Conservation (phyloP, 1,140 invertebrate genomes). For the Theocolax elegans region DNA sequence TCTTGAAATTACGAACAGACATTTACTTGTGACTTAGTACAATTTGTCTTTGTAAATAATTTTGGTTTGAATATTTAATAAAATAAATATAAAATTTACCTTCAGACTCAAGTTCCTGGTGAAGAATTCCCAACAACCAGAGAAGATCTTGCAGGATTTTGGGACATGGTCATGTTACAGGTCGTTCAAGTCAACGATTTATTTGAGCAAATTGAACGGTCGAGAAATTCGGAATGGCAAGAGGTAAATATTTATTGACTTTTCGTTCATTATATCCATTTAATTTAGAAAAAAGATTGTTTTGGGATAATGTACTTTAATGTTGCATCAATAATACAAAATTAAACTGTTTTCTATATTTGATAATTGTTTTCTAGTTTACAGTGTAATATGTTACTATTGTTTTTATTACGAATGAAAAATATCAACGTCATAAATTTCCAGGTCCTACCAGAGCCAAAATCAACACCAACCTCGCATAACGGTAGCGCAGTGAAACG, state of each 20-base stretch:
- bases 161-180: slow-evolving; percentile 96
- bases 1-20: no score
- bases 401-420: no score
- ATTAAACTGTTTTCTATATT: neutral
- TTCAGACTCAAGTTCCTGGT: slow-evolving; percentile 74
- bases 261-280: neutral
- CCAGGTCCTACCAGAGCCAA: slow-evolving; percentile 51
- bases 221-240: slow-evolving; percentile 81
- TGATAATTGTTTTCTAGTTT: slow-evolving; percentile 3
- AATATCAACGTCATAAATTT: no score
- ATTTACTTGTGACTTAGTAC: no score
- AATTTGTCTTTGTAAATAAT: no score
- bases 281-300: neutral
- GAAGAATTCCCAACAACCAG: slow-evolving; percentile 89
- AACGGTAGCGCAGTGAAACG: slow-evolving; percentile 56
- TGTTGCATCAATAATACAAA: neutral
- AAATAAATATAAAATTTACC: slow-evolving; percentile 40
- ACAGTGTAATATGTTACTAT: neutral
- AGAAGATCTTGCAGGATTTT: slow-evolving; percentile 93
- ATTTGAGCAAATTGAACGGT: slow-evolving; percentile 79
- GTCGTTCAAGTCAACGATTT: slow-evolving; percentile 83
- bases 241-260: slow-evolving; percentile 56
- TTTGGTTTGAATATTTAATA: no score
- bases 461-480: slow-evolving; percentile 43
- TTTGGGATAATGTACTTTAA: no score